Base-by-base conservation (phyloP, 2,888 invertebrate genomes). In the Archips xylosteana region DNA sequence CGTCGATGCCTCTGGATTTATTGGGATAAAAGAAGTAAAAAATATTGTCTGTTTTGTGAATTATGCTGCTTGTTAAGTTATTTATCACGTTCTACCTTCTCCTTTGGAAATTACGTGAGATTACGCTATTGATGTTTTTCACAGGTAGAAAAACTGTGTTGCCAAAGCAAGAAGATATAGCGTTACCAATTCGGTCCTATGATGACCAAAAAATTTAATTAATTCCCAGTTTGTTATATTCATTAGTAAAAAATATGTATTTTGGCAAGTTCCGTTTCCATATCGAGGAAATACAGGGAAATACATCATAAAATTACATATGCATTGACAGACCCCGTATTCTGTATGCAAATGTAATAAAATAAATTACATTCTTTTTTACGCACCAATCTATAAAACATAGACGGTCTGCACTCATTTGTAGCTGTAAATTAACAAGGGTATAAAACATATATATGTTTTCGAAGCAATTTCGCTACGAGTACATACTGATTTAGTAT, bases 231-330 rank as follows among this genome's bases (percentile, higher is more conserved):
- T 54, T 54, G 15, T 23, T 15, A 54, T 9, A 32, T 57, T 32
- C 57, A 57, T 32, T 47, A 8, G 47, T 47, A 63, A 63, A 63
- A 3, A 15, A 5, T 13, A 47, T 47, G 47, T 47, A 63, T 23
- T 23, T 51, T n/a, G 36, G 34, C 10, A 6, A 36, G 9, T 51
- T 4, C 32, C 49, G 4, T 36, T 39, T 51, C 15, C 49, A 15
- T 67, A 57, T 67, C 6, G 32, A 34, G 15, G 42, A 8, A 45
- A 49, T 42, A 49, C 51, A 23, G 15, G 15, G 42, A 8, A 45
- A 49, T 42, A 49, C 51, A 23, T 69, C 68, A 42, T 73, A 59
- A 73, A 73, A 73, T 73, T 73, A 73, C 42, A 59, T 73, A 73
- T 73, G 73, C 73, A 73, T 73, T 63, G 68, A 57, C 45, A 34